Evolutionary conservation across 2,888 invertebrate genomes (phyloP).

Genomic region (Pterostichus niger): DNA sequence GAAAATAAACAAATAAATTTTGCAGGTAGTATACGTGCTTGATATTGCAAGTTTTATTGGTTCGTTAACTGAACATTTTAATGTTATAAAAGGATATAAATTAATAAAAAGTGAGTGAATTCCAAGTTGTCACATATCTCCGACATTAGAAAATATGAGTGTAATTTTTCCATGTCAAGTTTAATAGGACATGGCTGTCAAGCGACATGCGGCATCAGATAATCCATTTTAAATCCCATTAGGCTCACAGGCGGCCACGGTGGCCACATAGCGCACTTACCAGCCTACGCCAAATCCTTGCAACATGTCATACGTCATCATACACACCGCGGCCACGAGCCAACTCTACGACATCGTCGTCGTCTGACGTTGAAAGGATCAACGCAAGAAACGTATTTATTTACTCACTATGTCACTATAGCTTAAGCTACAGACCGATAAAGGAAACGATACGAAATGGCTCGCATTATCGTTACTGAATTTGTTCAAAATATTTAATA

Average conservation of each 20-base stretch:
- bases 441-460: neutral
- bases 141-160: constrained; percentile 37
- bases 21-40: too few species aligned
- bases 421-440: neutral
- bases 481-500: neutral
- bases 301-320: constrained; percentile 59
- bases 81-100: constrained; percentile 1
- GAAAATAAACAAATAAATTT: too few species aligned
- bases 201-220: constrained; percentile 56
- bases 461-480: neutral
- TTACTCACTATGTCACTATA: neutral
- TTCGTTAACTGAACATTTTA: constrained; percentile 3
- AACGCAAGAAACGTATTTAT: constrained; percentile 50
- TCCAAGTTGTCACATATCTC: constrained; percentile 23
- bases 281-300: constrained; percentile 37
- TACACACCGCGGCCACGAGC: constrained; percentile 36
- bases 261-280: constrained; percentile 41
- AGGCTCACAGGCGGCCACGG: neutral
- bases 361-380: constrained; percentile 2
- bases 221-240: constrained; percentile 65
- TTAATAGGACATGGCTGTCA: constrained; percentile 61
- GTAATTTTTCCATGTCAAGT: constrained; percentile 63
- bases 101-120: constrained; percentile 46
- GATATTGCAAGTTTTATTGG: neutral
- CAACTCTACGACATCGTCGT: neutral